Conservation (phyloP, 2,888 invertebrate genomes). For the Sarcophaga rosellei region DNA sequence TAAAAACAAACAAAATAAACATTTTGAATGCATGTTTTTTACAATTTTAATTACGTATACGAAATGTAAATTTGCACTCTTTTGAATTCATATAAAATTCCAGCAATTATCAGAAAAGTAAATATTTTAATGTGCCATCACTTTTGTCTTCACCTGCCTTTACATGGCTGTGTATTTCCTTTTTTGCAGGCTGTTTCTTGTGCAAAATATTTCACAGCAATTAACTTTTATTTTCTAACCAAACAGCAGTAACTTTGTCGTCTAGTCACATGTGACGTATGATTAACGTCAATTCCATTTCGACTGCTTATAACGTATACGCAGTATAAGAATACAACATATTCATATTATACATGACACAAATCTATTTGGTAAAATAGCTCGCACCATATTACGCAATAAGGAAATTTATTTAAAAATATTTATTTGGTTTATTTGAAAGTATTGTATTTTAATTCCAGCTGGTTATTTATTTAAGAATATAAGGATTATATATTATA, state of each 20-base stretch:
- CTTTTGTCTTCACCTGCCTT: neutral
- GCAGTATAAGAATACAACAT: neutral
- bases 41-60: no score
- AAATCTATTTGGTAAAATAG: neutral
- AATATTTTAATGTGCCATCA: neutral
- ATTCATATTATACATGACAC: no score
- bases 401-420: no score
- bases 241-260: neutral
- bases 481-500: no score
- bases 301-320: conserved; percentile 16
- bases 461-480: no score
- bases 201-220: conserved; percentile 20
- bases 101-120: conserved; percentile 39
- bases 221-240: neutral
- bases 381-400: no score
- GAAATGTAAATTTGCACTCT: neutral
- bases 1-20: no score
- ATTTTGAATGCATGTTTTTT: no score
- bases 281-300: conserved; percentile 34
- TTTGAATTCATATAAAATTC: conserved; percentile 12
- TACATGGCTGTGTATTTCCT: neutral
- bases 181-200: neutral
- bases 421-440: no score
- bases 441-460: no score
- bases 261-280: conserved; percentile 43